Conservation (phyloP, 2,797 vertebrate genomes). For the Mycteria americana region DNA sequence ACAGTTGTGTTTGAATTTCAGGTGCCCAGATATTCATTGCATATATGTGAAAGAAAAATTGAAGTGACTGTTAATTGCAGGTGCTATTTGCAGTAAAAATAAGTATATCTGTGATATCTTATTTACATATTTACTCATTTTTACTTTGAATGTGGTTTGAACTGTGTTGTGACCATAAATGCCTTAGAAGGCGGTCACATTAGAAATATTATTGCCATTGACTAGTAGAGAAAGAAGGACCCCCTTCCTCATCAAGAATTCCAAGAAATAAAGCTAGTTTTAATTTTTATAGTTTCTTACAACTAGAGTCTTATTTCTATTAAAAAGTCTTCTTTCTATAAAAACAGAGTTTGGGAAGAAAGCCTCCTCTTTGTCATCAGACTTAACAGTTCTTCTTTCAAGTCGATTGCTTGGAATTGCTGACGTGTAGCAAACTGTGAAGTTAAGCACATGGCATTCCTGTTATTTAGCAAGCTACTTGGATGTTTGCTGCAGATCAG, state of each 20-base stretch:
- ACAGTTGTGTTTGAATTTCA: not conserved
- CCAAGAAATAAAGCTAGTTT: not conserved
- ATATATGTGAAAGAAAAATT: not conserved
- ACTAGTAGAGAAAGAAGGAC: not conserved
- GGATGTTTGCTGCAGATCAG: not conserved
- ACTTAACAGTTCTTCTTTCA: not conserved
- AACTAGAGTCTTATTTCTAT: not conserved
- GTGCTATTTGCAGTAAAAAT: not conserved
- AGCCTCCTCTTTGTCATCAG: not conserved
- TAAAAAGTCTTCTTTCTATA: not conserved
- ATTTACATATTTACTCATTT: not conserved
- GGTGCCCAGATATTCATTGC: not conserved
- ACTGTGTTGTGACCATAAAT: not conserved
- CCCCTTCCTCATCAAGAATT: not conserved
- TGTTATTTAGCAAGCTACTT: not conserved
- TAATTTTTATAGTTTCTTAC: not conserved
- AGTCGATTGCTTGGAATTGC: not conserved
- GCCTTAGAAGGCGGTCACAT: rapidly evolving
- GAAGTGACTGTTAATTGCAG: not conserved
- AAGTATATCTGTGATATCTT: not conserved
- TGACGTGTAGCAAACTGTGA: not conserved
- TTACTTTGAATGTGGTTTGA: not conserved
- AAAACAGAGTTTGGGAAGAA: not conserved
- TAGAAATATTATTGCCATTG: not conserved
- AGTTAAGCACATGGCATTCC: not conserved